phyloP scores from a whole-genome alignment of 2,888 invertebrate species.

The Mystacides longicornis region DNA sequence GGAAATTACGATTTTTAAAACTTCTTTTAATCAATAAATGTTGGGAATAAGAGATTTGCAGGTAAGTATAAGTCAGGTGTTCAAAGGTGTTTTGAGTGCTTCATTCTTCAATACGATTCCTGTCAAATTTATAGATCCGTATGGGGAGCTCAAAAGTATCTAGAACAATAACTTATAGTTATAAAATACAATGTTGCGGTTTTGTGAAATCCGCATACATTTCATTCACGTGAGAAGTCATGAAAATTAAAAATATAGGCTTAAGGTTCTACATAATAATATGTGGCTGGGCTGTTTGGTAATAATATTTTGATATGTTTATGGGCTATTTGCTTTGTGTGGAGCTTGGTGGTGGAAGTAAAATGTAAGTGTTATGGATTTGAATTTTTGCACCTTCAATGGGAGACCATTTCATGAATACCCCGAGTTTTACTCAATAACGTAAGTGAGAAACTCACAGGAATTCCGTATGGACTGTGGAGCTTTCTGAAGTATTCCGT shows the following conservation, averaged over 20 bases:
- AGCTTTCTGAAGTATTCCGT: too few species aligned
- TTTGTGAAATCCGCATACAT: slow-evolving; percentile 5
- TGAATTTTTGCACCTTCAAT: too few species aligned
- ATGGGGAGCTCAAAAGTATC: slow-evolving; percentile 3
- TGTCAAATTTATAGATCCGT: slow-evolving; percentile 9
- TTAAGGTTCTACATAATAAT: neutral
- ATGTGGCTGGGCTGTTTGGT: too few species aligned
- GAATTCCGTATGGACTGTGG: too few species aligned
- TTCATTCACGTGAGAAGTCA: neutral
- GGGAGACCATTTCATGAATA: too few species aligned
- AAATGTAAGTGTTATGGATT: too few species aligned
- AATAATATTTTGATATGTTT: neutral
- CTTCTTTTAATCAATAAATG: too few species aligned
- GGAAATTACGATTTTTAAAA: too few species aligned
- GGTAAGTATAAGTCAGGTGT: slow-evolving; percentile 13
- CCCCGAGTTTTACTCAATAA: too few species aligned
- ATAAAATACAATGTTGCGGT: slow-evolving; percentile 12
- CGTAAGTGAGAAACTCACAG: too few species aligned
- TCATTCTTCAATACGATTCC: slow-evolving; percentile 10
- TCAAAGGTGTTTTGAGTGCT: slow-evolving; percentile 12
- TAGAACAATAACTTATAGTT: neutral
- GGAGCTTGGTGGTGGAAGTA: too few species aligned
- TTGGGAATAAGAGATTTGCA: too few species aligned
- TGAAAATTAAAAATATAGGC: neutral
- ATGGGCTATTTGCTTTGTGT: neutral